These are phyloP conservation scores for Gallinago media DNA, from an alignment of 2,113 vertebrate genomes.

Conservation along the genomic window DNA sequence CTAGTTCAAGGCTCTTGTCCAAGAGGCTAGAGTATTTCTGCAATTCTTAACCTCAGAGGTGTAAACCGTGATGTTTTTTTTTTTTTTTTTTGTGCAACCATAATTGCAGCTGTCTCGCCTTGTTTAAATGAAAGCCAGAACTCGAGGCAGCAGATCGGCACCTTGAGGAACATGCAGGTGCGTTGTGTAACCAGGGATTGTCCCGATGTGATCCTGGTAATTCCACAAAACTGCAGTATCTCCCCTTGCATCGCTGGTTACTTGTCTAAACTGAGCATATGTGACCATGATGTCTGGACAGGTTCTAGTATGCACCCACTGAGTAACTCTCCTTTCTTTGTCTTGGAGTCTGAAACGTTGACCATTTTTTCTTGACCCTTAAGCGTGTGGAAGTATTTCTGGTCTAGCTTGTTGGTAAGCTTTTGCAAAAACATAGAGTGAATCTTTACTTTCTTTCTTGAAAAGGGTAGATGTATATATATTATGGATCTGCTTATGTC, in stretches of 20 bases:
- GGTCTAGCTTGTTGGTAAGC: not conserved
- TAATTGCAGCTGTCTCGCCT: not conserved
- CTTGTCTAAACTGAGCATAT: not conserved
- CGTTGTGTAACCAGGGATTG: rapidly evolving
- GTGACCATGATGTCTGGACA: not conserved
- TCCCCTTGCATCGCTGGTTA: rapidly evolving
- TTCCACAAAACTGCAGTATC: not conserved
- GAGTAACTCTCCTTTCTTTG: not conserved
- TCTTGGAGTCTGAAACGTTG: not conserved
- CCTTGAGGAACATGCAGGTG: not conserved
- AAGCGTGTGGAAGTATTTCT: not conserved
- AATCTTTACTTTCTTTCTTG: not conserved
- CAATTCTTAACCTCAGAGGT: not conserved
- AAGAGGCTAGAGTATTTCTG: not conserved
- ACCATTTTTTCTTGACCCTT: not conserved
- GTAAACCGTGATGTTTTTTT: rapidly evolving
- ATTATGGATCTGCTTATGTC: too few relatives aligned
- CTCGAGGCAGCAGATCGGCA: not conserved
- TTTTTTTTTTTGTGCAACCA: not conserved
- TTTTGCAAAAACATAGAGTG: not conserved
- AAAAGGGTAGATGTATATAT: too few relatives aligned
- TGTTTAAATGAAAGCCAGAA: not conserved
- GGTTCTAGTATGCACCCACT: not conserved
- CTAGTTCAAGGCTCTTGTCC: not conserved
- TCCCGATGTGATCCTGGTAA: not conserved